phyloP scores from a whole-genome alignment of 2,797 vertebrate genomes.

The Spheniscus humboldti region DNA sequence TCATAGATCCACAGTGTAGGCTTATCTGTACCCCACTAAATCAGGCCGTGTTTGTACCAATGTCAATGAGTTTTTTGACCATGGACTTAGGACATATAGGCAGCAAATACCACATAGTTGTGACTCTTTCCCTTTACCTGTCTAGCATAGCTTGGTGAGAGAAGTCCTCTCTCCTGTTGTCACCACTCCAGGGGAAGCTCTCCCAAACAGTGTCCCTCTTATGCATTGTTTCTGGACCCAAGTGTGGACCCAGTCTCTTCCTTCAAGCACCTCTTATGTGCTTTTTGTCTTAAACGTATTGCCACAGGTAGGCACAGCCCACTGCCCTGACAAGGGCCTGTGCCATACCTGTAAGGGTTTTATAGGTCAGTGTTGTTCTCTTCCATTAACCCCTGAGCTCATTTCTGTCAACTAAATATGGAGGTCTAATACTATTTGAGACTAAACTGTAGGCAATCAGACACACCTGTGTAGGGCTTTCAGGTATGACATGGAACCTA shows the following conservation, averaged over 20 bases:
- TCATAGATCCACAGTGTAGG: background rate
- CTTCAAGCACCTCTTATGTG: background rate
- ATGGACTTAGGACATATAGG: background rate
- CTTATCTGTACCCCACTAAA: background rate
- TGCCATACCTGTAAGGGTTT: background rate
- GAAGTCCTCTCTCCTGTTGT: background rate
- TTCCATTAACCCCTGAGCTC: background rate
- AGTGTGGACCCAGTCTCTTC: background rate
- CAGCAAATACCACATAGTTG: background rate
- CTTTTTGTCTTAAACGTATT: background rate
- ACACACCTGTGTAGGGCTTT: background rate
- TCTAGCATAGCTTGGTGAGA: background rate
- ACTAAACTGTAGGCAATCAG: background rate
- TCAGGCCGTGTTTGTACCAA: background rate
- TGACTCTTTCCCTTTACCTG: background rate
- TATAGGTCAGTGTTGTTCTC: background rate
- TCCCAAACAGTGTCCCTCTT: background rate
- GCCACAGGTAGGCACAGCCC: background rate
- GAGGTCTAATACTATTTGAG: background rate
- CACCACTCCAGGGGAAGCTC: background rate
- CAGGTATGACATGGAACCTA: background rate
- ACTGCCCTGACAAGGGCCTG: background rate
- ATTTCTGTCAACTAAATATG: background rate
- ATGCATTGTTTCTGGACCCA: background rate
- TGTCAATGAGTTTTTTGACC: background rate